Evolutionary conservation across 2,113 vertebrate species (phyloP), one percentile per base, ranked within the genome.

Genomic region (Chloropsis cyanopogon): DNA sequence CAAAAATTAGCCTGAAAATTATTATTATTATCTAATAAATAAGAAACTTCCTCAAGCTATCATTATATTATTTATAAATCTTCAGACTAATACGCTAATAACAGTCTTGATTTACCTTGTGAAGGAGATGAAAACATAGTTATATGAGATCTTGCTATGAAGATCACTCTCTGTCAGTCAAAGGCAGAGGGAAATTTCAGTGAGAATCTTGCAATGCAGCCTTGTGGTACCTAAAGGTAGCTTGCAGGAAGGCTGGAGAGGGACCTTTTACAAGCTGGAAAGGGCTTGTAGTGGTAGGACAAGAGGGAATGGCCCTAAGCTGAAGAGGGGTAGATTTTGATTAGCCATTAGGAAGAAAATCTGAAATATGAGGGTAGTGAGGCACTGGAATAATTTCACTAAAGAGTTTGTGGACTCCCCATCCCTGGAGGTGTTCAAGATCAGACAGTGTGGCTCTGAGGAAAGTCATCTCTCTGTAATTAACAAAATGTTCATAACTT

Each of bases 401-500:
- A 14, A 56, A 42, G 71, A 33, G 1, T 61, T 42, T 73, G 50
- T 66, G 39, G 53, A 39, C 7, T 46, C 22, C 28, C 13, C 47
- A 7, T 69, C 20, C 19, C 28, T 82, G 20, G 39, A 39, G 7
- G 24, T 59, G 15, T 68, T 75, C 25, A 70, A 42, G 29, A 76
- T 12, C 14, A 24, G 42, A 33, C 6, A 5, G 46, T 37, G 19
- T 2, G 2, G 13, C 26, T 90, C 56, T 63, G 31, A 47, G 47
- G 54, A 83, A 90, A 56, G 29, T 77, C 65, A 66, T 81, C 35
- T 56, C 33, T 73, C 15, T 44, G 0, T 81, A 95, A 41, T 65
- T 92, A 69, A 86, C 39, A 94, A 68, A 73, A 83, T 92, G 42
- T 35, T 97, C n/a, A 59, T 94, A 84, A 44, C 31, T 83, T 54